phyloP scores from a whole-genome alignment of 2,888 invertebrate genomes.

The Cerastoderma edule region DNA sequence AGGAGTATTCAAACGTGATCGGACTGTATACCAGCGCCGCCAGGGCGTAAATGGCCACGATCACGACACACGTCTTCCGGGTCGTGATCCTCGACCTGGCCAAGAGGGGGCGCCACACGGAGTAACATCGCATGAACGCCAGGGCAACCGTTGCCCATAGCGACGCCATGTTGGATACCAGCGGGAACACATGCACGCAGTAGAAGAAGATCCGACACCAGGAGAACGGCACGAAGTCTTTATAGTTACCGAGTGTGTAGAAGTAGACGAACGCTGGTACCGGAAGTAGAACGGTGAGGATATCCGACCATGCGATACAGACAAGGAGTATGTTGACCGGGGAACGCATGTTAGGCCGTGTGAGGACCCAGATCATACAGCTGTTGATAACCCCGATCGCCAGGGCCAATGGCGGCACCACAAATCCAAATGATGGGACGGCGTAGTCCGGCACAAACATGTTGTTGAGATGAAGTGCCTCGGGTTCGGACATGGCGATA shows the following conservation, averaged over 20 bases:
- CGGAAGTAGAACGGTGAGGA: conserved; percentile 40
- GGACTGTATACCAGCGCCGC: conserved; percentile 35
- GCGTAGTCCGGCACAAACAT: conserved; percentile 47
- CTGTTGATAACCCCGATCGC: conserved; percentile 37
- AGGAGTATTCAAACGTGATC: conserved; percentile 46
- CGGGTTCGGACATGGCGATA: no score
- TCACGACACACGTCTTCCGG: conserved; percentile 25
- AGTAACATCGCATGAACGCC: conserved; percentile 51
- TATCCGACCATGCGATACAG: conserved; percentile 48
- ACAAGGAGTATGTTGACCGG: conserved; percentile 43
- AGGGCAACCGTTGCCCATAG: conserved; percentile 53
- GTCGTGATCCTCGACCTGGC: conserved; percentile 35
- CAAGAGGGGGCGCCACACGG: conserved; percentile 49
- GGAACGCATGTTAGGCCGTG: conserved; percentile 44
- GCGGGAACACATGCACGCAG: conserved; percentile 47
- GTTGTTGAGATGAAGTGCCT: conserved; percentile 34
- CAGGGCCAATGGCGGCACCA: conserved; percentile 42
- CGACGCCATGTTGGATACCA: conserved; percentile 56
- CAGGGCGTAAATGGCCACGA: conserved; percentile 27
- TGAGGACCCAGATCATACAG: conserved; percentile 40
- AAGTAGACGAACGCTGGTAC: conserved; percentile 44
- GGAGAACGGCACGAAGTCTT: conserved; percentile 43
- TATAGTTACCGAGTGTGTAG: conserved; percentile 40
- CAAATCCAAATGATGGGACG: conserved; percentile 51
- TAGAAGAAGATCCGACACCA: conserved; percentile 52